Conservation (phyloP, 2,113 vertebrate genomes). For the Dasyurus viverrinus region DNA sequence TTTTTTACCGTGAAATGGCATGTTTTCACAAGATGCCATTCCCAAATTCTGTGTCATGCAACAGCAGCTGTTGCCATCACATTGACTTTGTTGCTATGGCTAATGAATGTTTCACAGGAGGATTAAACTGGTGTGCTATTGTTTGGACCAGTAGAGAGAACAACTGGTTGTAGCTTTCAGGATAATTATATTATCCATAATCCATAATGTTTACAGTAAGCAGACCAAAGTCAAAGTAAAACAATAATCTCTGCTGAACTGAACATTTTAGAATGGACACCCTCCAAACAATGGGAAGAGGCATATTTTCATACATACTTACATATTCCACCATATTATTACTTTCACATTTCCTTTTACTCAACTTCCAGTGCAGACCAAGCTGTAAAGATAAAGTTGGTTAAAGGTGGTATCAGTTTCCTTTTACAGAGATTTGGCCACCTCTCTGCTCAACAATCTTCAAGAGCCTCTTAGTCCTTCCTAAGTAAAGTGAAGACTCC, state of each 20-base stretch:
- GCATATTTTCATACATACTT: constrained; percentile 79
- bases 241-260: not conserved
- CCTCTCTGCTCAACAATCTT: not conserved
- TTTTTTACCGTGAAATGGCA: constrained; percentile 8
- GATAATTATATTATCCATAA: constrained; percentile 59
- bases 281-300: constrained; percentile 44
- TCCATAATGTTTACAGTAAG: constrained; percentile 48
- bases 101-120: not conserved
- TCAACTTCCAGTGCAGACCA: constrained; percentile 99
- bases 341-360: constrained; percentile 99
- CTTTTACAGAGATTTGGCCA: not conserved
- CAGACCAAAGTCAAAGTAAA: constrained; percentile 31
- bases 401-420: constrained; percentile 66
- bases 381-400: constrained; percentile 86
- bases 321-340: constrained; percentile 99
- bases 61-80: not conserved
- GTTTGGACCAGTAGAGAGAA: constrained; percentile 22
- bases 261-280: not conserved
- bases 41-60: not conserved
- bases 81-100: not conserved
- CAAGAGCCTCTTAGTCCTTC: not conserved
- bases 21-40: constrained; percentile 40
- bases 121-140: constrained; percentile 14
- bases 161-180: constrained; percentile 40
- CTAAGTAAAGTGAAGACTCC: not conserved